Conservation (phyloP, 2,888 invertebrate species). For the Drosophila kanekoi region DNA sequence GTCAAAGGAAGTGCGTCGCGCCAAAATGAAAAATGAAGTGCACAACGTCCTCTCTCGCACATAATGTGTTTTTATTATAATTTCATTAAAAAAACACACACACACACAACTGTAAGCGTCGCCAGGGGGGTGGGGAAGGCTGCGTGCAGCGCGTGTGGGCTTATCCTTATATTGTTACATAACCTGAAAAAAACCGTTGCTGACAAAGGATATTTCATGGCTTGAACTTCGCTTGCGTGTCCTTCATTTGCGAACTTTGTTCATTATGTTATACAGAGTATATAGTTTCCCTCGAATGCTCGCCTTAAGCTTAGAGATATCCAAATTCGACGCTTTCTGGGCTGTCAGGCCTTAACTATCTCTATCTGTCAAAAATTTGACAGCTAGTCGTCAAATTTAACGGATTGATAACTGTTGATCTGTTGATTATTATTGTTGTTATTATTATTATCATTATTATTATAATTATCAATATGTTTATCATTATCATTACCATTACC, state of each 20-base stretch:
- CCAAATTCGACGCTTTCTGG: no score
- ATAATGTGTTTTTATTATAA: conserved; percentile 69
- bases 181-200: conserved; percentile 1
- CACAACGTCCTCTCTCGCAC: conserved; percentile 52
- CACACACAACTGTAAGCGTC: conserved; percentile 14
- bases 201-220: conserved; percentile 1
- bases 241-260: background rate
- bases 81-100: conserved; percentile 57
- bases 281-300: background rate
- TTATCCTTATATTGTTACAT: conserved; percentile 4
- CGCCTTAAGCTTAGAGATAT: no score
- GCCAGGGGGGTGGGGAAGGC: background rate
- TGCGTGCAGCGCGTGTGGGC: conserved; percentile 2
- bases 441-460: no score
- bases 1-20: conserved; percentile 72
- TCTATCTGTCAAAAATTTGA: no score
- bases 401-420: no score
- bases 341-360: no score
- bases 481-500: no score
- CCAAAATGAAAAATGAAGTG: conserved; percentile 81
- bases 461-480: no score
- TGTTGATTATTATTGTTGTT: no score
- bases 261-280: background rate
- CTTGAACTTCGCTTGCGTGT: conserved; percentile 6
- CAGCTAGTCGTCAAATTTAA: no score